phyloP scores from a whole-genome alignment of 2,113 vertebrate species.

The Channa argus region DNA sequence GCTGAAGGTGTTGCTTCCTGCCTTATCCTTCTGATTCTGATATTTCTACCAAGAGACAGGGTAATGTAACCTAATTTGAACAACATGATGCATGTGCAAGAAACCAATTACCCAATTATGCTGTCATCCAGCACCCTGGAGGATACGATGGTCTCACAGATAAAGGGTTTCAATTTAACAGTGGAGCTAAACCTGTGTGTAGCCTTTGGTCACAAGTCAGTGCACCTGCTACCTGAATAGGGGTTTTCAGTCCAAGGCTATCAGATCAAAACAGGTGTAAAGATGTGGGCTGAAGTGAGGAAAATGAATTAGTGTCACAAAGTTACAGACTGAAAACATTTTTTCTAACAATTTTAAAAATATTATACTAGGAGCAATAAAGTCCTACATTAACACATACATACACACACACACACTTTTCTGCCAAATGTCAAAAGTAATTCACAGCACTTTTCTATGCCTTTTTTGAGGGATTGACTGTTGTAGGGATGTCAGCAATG shows the following conservation, averaged over 20 bases:
- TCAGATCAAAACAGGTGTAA: slow-evolving; percentile 37
- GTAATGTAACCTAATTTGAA: slow-evolving; percentile 79
- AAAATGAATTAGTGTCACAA: not conserved
- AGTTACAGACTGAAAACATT: not conserved
- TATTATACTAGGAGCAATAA: too few species aligned
- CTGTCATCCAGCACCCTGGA: slow-evolving; percentile 80
- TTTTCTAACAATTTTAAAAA: too few species aligned
- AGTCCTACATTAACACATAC: too few species aligned
- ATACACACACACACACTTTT: too few species aligned
- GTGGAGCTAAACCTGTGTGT: slow-evolving; percentile 50
- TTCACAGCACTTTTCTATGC: too few species aligned
- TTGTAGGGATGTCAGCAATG: not conserved
- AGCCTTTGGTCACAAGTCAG: slow-evolving; percentile 49
- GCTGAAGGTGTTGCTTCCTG: slow-evolving; percentile 69
- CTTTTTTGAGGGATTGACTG: not conserved
- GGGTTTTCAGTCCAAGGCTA: slow-evolving; percentile 8
- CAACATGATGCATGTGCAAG: slow-evolving; percentile 79
- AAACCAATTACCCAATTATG: slow-evolving; percentile 84
- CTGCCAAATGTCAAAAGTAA: too few species aligned
- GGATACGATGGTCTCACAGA: slow-evolving; percentile 66
- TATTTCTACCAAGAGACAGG: slow-evolving; percentile 70
- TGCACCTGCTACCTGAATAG: slow-evolving; percentile 65
- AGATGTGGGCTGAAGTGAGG: not conserved
- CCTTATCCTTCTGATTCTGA: slow-evolving; percentile 71
- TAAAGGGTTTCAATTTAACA: slow-evolving; percentile 73